Percentiles rank a stretch among this genome's conserved stretches.
These are phyloP conservation scores for Eunapius fragilis DNA, from an alignment of 37 sponge, comb jelly and placozoan species.

Conservation along the genomic window DNA sequence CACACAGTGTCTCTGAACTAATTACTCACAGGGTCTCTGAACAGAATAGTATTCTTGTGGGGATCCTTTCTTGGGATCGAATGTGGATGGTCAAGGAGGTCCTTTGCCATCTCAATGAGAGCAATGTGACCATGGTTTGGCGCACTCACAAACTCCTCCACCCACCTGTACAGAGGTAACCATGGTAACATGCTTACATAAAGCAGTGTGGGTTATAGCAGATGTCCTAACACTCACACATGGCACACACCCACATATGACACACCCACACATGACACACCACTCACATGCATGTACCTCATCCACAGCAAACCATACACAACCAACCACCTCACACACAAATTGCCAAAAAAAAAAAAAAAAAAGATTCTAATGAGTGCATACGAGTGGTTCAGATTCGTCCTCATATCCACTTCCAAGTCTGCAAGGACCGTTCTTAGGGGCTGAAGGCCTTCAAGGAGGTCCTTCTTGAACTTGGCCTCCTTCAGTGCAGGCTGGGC, in stretches of 20 bases:
- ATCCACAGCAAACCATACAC: not conserved
- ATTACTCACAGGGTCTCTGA: slow-evolving; percentile 62
- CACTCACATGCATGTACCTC: too few species aligned
- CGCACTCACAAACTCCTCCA: slow-evolving; percentile 63
- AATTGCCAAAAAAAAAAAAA: too few species aligned
- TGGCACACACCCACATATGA: too few species aligned
- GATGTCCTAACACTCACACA: too few species aligned
- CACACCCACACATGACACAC: too few species aligned
- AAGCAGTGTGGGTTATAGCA: too few species aligned
- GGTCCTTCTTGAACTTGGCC: slow-evolving; percentile 63
- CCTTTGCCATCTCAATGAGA: slow-evolving; percentile 73
- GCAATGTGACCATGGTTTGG: slow-evolving; percentile 85
- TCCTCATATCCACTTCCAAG: slow-evolving; percentile 86
- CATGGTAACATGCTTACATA: too few species aligned
- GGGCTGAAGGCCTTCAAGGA: slow-evolving; percentile 66
- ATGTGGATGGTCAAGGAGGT: slow-evolving; percentile 47
- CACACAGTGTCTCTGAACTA: not conserved
- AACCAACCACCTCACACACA: not conserved
- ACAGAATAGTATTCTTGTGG: slow-evolving; percentile 48
- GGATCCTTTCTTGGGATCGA: slow-evolving; percentile 58
- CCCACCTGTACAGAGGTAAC: slow-evolving; percentile 55
- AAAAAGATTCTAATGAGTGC: not conserved
- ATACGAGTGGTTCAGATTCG: slow-evolving; percentile 48
- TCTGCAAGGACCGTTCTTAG: slow-evolving; percentile 58
- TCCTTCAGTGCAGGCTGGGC: slow-evolving; percentile 72